Evolutionary conservation across 2,113 vertebrate genomes (phyloP), one percentile per base, ranked within the genome.

Genomic region (Alectura lathami): DNA sequence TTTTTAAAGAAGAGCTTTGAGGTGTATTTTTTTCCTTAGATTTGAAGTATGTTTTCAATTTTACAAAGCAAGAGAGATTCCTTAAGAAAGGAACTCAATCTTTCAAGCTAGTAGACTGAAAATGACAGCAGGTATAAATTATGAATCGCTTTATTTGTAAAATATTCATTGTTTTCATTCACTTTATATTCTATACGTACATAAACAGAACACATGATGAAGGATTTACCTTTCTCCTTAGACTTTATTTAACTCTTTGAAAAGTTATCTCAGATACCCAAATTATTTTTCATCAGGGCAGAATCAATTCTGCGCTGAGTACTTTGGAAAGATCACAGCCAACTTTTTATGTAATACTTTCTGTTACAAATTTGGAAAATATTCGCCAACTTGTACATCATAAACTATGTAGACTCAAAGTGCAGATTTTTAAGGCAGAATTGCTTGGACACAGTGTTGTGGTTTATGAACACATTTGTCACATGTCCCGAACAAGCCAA

Each of bases 101-200:
- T 92, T 89, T 66, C 70, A 80, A 87, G 84, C 89, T 91, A 47
- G 86, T 77, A 88, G 90, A 76, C 54, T 69, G 76, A 87, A 89
- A 94, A 95, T 94, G 87, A 84, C 91, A 85, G 89, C 48, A 59
- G 82, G 57, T 91, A 94, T 97, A 87, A 95, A 96, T 97, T 94
- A 95, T 96, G 30, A 69, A 94, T 92, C 42, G n/a, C 36, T 73
- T 89, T 66, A 92, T 94, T 91, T 95, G 84, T 96, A 87, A 97
- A 96, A 95, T 96, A 94, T 96, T 95, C 67, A 97, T 94, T 94
- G 70, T 94, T 96, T 93, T 94, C 47, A 77, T 83, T 75, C 47
- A 62, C 42, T 89, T 94, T 82, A 59, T 81, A 45, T 62, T 94
- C 74, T 66, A 0, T 85, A 85, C 93, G 67, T 89, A 76, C 81